Evolutionary conservation across 2,888 invertebrate species (phyloP), one percentile per base, ranked within the genome.

Genomic region (Zele albiditarsus): DNA sequence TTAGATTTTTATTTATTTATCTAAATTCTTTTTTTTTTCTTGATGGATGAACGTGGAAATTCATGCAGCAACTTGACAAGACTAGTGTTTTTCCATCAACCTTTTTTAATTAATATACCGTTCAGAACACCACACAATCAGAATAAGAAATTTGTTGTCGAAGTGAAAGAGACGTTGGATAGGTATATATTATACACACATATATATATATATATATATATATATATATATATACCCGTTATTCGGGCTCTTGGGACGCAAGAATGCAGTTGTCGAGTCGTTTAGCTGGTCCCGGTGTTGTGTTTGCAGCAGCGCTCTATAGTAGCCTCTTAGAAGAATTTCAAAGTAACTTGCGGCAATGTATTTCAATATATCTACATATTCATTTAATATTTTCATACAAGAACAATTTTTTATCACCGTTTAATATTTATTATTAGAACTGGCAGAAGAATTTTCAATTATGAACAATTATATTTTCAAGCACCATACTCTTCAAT

Each of bases 191-290:
- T 46, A n/a, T 46, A 46, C n/a, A n/a, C 8, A 33, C 8, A 33
- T 33, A 33, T 5, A 5, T 33, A 5, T 42, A 10, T 12, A 12
- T 42, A 12, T 42, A 10, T 42, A 42, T 33, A 33, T 53, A 53
- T n/a, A 53, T 53, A 53, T 53, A 53, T 53, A 53, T 53, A 20
- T 20, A 53, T 20, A 20, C 20, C 53, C 53, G 53, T 53, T 53
- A 53, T 53, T 53, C 53, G 53, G 53, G n/a, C 53, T 53, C 20
- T 53, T 53, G 53, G 6, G 53, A 53, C 53, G 53, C 53, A 53
- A 53, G 53, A 53, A 53, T 53, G 53, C 53, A 53, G 53, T 53
- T 53, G 53, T 53, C 53, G 53, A 53, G 53, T 53, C 20, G 53
- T 53, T 53, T 53, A 53, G 53, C 20, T 53, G 53, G 53, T 53